Evolutionary conservation across 2,888 invertebrate species (phyloP).

Genomic region (Trachelus tabidus): DNA sequence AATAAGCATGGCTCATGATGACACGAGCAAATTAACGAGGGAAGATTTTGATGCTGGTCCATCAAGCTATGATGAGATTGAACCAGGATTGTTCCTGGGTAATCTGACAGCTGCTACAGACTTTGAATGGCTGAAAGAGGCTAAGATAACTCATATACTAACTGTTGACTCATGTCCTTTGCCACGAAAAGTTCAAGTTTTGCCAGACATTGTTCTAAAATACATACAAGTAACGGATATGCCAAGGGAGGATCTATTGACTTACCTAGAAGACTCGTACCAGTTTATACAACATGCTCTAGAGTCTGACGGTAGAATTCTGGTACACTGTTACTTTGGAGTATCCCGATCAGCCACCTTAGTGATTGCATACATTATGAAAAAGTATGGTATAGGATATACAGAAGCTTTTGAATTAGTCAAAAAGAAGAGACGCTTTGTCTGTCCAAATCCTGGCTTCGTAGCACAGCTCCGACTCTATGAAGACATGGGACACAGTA

Average conservation of each 20-base stretch:
- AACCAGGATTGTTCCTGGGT: constrained; percentile 72
- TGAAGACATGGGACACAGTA: constrained; percentile 79
- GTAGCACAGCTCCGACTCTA: constrained; percentile 82
- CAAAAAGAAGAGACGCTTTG: constrained; percentile 77
- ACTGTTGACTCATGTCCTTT: constrained; percentile 88
- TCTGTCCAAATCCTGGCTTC: constrained; percentile 86
- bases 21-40: constrained; percentile 45
- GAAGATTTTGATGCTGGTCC: constrained; percentile 71
- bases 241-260: constrained; percentile 86
- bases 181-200: constrained; percentile 77
- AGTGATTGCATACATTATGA: constrained; percentile 90
- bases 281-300: constrained; percentile 80
- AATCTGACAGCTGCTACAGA: constrained; percentile 85
- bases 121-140: constrained; percentile 73
- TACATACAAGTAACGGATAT: constrained; percentile 87
- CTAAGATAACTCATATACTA: constrained; percentile 80
- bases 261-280: constrained; percentile 81
- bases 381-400: constrained; percentile 80
- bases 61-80: constrained; percentile 70
- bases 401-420: constrained; percentile 78
- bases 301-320: constrained; percentile 73
- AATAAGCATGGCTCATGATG: constrained; percentile 38
- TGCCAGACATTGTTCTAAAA: constrained; percentile 76
- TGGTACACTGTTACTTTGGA: constrained; percentile 94
- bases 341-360: constrained; percentile 91